Percentiles rank a stretch among this genome's conserved stretches.
Conservation (phyloP, 2,888 invertebrate species). For the Sesamia inferens region DNA sequence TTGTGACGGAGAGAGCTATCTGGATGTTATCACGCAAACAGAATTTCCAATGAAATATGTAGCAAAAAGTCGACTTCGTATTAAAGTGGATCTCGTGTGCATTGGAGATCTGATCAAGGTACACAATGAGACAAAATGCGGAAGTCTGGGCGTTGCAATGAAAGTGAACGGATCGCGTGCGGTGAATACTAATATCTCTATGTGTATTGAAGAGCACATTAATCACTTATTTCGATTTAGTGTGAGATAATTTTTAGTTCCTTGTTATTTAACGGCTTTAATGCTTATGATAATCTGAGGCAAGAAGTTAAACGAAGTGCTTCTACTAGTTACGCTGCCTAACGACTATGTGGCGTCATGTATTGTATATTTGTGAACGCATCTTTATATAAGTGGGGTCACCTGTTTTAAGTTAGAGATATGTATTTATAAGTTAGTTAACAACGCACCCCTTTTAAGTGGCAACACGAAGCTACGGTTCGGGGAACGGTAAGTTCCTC, state of each 20-base stretch:
- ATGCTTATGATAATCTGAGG: constrained; percentile 15
- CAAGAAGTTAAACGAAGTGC: neutral
- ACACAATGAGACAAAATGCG: constrained; percentile 70
- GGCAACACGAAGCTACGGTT: too few species aligned
- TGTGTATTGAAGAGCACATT: constrained; percentile 48
- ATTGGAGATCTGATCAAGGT: constrained; percentile 70
- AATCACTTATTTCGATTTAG: constrained; percentile 49
- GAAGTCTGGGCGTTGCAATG: constrained; percentile 75
- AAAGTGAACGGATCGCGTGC: constrained; percentile 79
- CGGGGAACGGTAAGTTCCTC: too few species aligned
- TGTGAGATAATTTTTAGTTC: constrained; percentile 57
- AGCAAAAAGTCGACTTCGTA: constrained; percentile 68
- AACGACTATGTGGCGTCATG: neutral
- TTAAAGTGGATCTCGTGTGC: constrained; percentile 40
- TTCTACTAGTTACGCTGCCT: neutral
- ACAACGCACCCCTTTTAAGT: too few species aligned
- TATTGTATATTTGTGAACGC: too few species aligned
- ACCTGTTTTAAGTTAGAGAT: too few species aligned
- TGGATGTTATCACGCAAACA: constrained; percentile 75
- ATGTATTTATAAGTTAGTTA: too few species aligned
- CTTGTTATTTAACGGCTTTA: constrained; percentile 23
- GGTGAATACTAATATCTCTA: constrained; percentile 63
- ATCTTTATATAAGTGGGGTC: too few species aligned
- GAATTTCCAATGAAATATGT: constrained; percentile 85
- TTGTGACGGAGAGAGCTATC: constrained; percentile 76